Evolutionary conservation across 2,888 invertebrate genomes (phyloP), one percentile per base, ranked within the genome.

Genomic region (Troides oblongomaculatus): DNA sequence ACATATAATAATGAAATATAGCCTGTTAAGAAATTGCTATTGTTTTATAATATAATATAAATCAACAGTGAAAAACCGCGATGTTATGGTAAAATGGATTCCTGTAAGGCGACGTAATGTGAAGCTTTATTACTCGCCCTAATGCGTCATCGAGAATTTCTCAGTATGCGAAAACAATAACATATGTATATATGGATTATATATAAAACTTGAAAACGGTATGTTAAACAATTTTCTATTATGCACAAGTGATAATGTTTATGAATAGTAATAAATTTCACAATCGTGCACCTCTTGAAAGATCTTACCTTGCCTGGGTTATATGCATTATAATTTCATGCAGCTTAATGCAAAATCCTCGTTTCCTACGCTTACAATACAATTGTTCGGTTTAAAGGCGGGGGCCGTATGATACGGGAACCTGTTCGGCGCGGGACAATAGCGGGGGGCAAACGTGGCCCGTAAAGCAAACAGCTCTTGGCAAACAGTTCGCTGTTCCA

Each of bases 391-490:
- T 70, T 65, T 66, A 58, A 70, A 69, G 72, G 66, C 73, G 64
- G 64, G 68, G 72, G 68, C 62, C 64, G 62, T 53, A 56, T 62
- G 64, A 67, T 67, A 64, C 59, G 30, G 56, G 65, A 69, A 73
- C 68, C 77, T 75, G 77, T 78, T 76, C 71, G 68, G 57, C 74
- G 76, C 82, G 81, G 80, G 77, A 88, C 85, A 88, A 89, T 86
- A 79, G 83, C 77, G 76, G 72, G 78, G 75, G 74, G 80, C 86
- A 88, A 88, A 89, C 83, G 88, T 73, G 81, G 82, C 79, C 81
- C 74, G 76, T 74, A 85, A 83, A 80, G 79, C 84, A 84, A 87
- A 86, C 85, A 84, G 78, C 75, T 77, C 77, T 83, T 77, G 70
- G 77, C 82, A 87, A 85, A 87, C 80, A 85, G 74, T 74, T 70